Conservation (phyloP, 2,797 vertebrate species). For the Enteromius thamalakanensis region DNA sequence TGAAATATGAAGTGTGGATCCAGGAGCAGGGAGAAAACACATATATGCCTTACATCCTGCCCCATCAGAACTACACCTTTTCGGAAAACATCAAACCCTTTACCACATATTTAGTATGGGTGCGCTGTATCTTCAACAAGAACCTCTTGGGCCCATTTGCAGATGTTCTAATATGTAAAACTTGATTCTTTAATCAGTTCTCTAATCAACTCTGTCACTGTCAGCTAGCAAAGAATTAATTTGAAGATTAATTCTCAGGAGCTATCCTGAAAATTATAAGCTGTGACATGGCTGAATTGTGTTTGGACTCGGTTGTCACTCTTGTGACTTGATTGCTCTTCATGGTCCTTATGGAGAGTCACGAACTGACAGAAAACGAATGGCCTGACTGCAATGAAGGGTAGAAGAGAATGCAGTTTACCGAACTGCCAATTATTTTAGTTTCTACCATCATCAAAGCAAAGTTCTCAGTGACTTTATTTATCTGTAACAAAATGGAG, state of each 20-base stretch:
- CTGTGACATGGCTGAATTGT: slow-evolving; percentile 20
- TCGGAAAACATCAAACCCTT: slow-evolving; percentile 98
- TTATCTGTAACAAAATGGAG: slow-evolving; percentile 45
- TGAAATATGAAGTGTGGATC: slow-evolving; percentile 98
- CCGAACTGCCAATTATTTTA: slow-evolving; percentile 41
- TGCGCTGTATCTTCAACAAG: slow-evolving; percentile 98
- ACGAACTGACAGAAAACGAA: slow-evolving; percentile 17
- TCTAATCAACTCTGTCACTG: slow-evolving; percentile 28
- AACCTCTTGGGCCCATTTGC: slow-evolving; percentile 94
- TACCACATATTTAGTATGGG: slow-evolving; percentile 97
- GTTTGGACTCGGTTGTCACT: slow-evolving; percentile 1
- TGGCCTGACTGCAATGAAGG: slow-evolving; percentile 28
- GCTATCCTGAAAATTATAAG: background rate
- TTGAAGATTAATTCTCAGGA: background rate
- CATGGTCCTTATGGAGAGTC: slow-evolving; percentile 13
- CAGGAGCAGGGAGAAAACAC: slow-evolving; percentile 99
- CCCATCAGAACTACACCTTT: slow-evolving; percentile 97
- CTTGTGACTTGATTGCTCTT: slow-evolving; percentile 16
- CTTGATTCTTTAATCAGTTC: slow-evolving; percentile 72
- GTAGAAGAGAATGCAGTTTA: slow-evolving; percentile 33
- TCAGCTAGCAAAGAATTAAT: slow-evolving; percentile 22
- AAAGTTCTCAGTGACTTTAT: slow-evolving; percentile 51
- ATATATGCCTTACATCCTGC: slow-evolving; percentile 96
- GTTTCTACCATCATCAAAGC: background rate
- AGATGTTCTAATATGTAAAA: slow-evolving; percentile 93